These are phyloP conservation scores for Seriola dumerili DNA, from an alignment of 2,113 vertebrate species.

Conservation along the genomic window DNA sequence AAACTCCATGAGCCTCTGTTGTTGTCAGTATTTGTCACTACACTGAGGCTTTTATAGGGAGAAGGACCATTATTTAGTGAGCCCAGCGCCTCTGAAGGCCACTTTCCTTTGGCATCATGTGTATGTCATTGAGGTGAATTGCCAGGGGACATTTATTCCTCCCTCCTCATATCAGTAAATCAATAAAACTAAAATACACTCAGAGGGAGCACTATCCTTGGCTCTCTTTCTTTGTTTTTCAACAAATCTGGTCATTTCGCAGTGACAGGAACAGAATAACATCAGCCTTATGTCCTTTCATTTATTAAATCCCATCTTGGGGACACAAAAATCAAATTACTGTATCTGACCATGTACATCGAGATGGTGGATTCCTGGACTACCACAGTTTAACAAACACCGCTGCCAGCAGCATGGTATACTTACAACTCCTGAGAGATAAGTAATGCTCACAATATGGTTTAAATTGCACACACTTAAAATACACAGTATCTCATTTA, in stretches of 20 bases:
- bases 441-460: not conserved
- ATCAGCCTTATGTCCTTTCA: constrained; percentile 29
- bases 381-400: not conserved
- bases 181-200: constrained; percentile 56
- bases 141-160: constrained; percentile 55
- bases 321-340: constrained; percentile 17
- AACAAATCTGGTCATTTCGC: constrained; percentile 24
- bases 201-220: constrained; percentile 33
- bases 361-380: not conserved
- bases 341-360: constrained; percentile 25
- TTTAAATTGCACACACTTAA: not conserved
- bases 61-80: constrained; percentile 26
- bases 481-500: not conserved
- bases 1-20: constrained; percentile 9
- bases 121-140: constrained; percentile 48
- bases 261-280: constrained; percentile 42
- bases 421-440: not conserved
- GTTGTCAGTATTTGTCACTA: constrained; percentile 23
- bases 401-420: not conserved
- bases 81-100: constrained; percentile 26
- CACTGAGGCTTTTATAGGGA: constrained; percentile 9
- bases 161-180: constrained; percentile 53
- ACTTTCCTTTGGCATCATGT: constrained; percentile 42
- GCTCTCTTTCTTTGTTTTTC: constrained; percentile 27
- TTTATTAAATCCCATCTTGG: constrained; percentile 41